Percentiles rank a stretch among this genome's conserved stretches.
Evolutionary conservation across 2,113 vertebrate genomes (phyloP).

Genomic region (Micromys minutus): DNA sequence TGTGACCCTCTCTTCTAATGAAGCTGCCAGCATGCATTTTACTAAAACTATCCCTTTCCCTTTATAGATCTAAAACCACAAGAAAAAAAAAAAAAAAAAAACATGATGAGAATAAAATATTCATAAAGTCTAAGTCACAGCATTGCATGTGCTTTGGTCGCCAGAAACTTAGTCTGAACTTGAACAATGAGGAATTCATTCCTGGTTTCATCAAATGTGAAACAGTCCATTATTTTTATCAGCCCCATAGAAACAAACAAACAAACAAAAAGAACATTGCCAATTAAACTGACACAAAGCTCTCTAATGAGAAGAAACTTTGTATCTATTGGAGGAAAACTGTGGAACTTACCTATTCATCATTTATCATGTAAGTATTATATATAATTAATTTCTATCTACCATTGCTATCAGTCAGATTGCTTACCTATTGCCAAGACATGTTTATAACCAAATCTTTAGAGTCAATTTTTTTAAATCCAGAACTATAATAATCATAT

Average conservation of each 20-base stretch:
- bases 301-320: neutral
- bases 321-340: neutral
- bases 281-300: neutral
- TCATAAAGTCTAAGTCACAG: neutral
- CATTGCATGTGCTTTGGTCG: neutral
- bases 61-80: neutral
- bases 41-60: neutral
- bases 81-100: constrained; percentile 28
- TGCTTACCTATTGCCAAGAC: neutral
- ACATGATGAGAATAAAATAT: neutral
- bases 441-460: neutral
- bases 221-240: constrained; percentile 13
- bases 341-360: neutral
- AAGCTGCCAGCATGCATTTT: neutral
- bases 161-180: constrained; percentile 15
- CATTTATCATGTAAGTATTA: neutral
- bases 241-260: neutral
- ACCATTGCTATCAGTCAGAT: neutral
- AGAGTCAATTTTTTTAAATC: constrained; percentile 29
- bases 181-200: constrained; percentile 16
- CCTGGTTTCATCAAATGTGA: constrained; percentile 27
- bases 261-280: neutral
- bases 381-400: neutral
- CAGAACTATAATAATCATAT: neutral
- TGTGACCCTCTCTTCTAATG: neutral